Percentiles rank a stretch among this genome's conserved stretches.
Conservation (phyloP, 2,113 vertebrate species). For the Phainopepla nitens region DNA sequence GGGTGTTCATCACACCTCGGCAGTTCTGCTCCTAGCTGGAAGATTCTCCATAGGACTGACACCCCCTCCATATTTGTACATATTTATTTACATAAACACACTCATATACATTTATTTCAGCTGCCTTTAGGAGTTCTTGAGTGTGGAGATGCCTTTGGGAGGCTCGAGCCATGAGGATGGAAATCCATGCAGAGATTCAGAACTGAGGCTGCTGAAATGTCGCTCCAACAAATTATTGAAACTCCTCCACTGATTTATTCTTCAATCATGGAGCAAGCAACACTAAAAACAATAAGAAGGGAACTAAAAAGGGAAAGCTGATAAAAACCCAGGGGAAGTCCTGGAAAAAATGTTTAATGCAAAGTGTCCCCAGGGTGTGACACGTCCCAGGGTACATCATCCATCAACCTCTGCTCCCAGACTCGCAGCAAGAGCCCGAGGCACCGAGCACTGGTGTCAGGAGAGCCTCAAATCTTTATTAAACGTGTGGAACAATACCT, state of each 20-base stretch:
- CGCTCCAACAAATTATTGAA: fast-evolving
- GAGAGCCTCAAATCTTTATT: background rate
- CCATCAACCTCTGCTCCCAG: background rate
- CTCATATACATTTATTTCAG: background rate
- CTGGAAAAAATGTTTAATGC: background rate
- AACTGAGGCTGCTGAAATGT: fast-evolving
- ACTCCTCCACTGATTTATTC: background rate
- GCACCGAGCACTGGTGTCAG: background rate
- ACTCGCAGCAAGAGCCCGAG: background rate
- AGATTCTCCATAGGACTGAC: fast-evolving
- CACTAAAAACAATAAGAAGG: background rate
- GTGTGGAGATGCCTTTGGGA: background rate
- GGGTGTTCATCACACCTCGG: background rate
- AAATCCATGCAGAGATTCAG: background rate
- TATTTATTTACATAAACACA: background rate
- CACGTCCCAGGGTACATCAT: background rate
- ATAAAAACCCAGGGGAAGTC: background rate
- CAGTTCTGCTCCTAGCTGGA: background rate
- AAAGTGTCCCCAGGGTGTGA: background rate
- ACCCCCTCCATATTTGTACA: background rate
- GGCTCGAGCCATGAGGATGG: fast-evolving
- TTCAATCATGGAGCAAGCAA: fast-evolving
- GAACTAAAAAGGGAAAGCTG: background rate
- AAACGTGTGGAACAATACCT: background rate
- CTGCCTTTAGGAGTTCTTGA: background rate